phyloP scores from a whole-genome alignment of 2,888 invertebrate genomes.

The Amitus sp. region DNA sequence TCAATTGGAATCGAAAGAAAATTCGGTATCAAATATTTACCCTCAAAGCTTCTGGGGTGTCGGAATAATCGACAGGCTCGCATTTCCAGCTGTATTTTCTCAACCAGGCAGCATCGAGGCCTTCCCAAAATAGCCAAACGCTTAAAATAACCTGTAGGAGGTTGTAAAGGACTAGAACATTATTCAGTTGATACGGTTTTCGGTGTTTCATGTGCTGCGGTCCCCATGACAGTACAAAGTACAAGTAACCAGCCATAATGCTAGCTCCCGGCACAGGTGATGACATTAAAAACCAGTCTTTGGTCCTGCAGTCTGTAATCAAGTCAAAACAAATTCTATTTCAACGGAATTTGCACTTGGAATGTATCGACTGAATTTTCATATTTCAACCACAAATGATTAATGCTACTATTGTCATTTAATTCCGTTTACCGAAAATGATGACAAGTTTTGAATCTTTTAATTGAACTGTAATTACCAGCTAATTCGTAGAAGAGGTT shows the following conservation, averaged over 20 bases:
- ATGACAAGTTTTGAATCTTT: too few species aligned
- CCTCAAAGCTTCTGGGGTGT: slow-evolving; percentile 78
- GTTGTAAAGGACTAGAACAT: slow-evolving; percentile 85
- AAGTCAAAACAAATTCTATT: too few species aligned
- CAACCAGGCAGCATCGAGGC: slow-evolving; percentile 81
- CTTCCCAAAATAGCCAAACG: slow-evolving; percentile 83
- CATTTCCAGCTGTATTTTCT: slow-evolving; percentile 88
- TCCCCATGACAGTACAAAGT: slow-evolving; percentile 81
- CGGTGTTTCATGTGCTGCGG: slow-evolving; percentile 89
- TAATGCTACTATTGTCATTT: too few species aligned
- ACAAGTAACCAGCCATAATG: slow-evolving; percentile 75
- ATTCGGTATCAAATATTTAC: slow-evolving; percentile 69
- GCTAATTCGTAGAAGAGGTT: slow-evolving; percentile 74
- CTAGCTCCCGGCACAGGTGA: slow-evolving; percentile 77
- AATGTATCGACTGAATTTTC: too few species aligned
- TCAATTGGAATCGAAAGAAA: too few species aligned
- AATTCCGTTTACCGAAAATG: too few species aligned
- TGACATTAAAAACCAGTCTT: slow-evolving; percentile 79
- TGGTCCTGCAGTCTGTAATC: slow-evolving; percentile 74
- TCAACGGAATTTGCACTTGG: too few species aligned
- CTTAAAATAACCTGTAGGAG: slow-evolving; percentile 88
- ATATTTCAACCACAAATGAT: too few species aligned
- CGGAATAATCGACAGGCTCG: slow-evolving; percentile 89
- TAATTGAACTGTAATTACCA: slow-evolving; percentile 66
- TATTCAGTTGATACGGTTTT: slow-evolving; percentile 84